Evolutionary conservation across 1,140 invertebrate species (phyloP).

Genomic region (Achatina immaculata): DNA sequence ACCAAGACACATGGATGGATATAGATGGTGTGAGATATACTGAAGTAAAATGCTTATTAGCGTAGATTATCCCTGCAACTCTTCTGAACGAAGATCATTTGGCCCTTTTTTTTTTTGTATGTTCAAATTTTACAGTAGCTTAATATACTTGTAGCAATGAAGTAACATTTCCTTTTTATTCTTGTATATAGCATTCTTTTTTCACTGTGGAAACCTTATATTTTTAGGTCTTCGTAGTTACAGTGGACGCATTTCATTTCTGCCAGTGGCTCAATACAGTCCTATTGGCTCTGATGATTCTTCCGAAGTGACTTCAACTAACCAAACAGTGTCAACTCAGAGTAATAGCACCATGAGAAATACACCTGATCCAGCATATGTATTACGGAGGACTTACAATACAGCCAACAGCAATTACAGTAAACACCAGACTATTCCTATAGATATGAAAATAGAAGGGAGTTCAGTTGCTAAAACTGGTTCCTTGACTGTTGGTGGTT

Average conservation of each 20-base stretch:
- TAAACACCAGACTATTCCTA: background rate
- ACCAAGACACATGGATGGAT: too few species aligned
- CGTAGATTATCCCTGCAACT: too few species aligned
- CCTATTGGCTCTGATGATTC: conserved; percentile 43
- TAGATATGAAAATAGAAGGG: background rate
- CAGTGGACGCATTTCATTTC: conserved; percentile 74
- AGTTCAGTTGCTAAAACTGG: too few species aligned
- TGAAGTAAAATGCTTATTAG: too few species aligned
- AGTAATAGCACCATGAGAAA: conserved; percentile 42
- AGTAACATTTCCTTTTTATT: too few species aligned
- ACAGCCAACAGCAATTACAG: background rate
- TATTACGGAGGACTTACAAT: background rate
- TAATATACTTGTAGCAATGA: too few species aligned
- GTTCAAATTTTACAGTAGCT: too few species aligned
- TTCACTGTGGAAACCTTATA: conserved; percentile 17
- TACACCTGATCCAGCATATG: conserved; percentile 5
- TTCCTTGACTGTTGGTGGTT: too few species aligned
- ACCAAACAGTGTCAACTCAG: conserved; percentile 52
- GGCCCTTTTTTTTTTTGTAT: too few species aligned
- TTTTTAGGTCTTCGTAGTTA: conserved; percentile 74
- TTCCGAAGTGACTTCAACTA: conserved; percentile 43
- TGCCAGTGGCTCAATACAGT: conserved; percentile 65
- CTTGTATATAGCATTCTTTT: too few species aligned
- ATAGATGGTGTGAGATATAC: too few species aligned
- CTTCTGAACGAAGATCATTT: too few species aligned